Evolutionary conservation across 2,888 invertebrate species (phyloP), one percentile per base, ranked within the genome.

Genomic region (Drosophila mulleri): DNA sequence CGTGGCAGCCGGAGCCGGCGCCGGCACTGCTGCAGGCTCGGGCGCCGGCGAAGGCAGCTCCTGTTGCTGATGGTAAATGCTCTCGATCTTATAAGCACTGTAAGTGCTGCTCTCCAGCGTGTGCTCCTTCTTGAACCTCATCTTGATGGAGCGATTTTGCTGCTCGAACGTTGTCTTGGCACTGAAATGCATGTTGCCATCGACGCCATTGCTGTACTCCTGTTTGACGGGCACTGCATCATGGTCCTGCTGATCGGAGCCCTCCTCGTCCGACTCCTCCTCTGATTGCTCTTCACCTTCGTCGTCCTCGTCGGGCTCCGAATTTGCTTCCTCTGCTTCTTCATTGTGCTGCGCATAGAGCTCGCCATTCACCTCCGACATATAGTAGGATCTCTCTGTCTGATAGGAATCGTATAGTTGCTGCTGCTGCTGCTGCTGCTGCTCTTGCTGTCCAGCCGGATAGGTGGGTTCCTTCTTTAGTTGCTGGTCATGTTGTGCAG

Each of bases 101-200:
- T 91, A 92, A 63, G 91, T 90, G 78, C 84, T 90, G 71, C 92
- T 91, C 62, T 91, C 90, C 2, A 84, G 77, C 8, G 91, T 84
- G 56, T 80, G 89, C 35, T 92, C 92, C 65, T 92, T 92, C 67
- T 89, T 92, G 52, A 93, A 93, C 71, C 93, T 93, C 45, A 93
- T 93, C 78, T 93, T 93, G 1, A 93, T 91, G 9, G 92, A 91
- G 78, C 93, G 92, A 69, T 91, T 93, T 72, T 92, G 91, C 50
- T 92, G 91, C 66, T 91, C 90, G 14, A 68, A 86, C 9, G 90
- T 87, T 5, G 90, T 88, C 64, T 92, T 91, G 37, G 91, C 90
- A 50, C 88, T 91, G 42, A 92, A 92, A 20, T 91, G 91, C 71
- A 92, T 91, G 29, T 65, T 57, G n/a, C 60, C 53, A 5, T 44